Base-by-base conservation (phyloP, 1,140 invertebrate genomes). In the Belonocnema kinseyi region DNA sequence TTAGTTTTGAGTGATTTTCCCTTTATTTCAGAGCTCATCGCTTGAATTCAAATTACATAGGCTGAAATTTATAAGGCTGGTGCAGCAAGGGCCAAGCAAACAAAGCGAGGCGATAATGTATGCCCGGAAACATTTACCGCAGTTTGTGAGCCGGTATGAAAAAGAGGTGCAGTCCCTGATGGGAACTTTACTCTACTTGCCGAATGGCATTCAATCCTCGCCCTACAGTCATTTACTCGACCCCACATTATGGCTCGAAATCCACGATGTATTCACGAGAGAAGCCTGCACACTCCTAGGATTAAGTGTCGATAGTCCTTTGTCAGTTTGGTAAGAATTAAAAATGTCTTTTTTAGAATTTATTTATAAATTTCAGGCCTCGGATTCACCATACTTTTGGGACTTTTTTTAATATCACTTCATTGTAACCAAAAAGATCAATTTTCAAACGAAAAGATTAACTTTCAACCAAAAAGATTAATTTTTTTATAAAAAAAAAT, bases 281-380 rank as follows among this genome's bases (percentile, higher is more conserved):
- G 98, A 99, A 93, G 97, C 98, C 19, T 99, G 98, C 91, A 94
- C 96, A 56, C 91, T 99, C 50, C 92, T 99, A 78, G 96, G 98
- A 76, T 93, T 99, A 85, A 96, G 96, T 90, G 95, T 98, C 81
- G 97, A 98, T 85, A 96, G 95, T 90, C 95, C 95, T 10, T 89
- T 97, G 12, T 94, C 94, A 80, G 94, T 95, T 74, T 94, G 94
- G 94, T 94, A 92, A 87, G 88, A 79, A 74, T 61, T 61, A 16
- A 61, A 70, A 16, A 33, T 12, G 19, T 26, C 21, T 26, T 26
- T 26, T 26, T n/a, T n/a, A n/a, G n/a, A 26, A 33, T 73, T 40
- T 52, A 73, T 73, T 73, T 17, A 21, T 26, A 8, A 17, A 58
- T 17, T 58, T n/a, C 17, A 19, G 6, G 1, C 5, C n/a, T n/a